Percentiles rank a stretch among this genome's conserved stretches.
phyloP scores from a whole-genome alignment of 1,140 invertebrate species.

The Pseudomyrmex sp. region DNA sequence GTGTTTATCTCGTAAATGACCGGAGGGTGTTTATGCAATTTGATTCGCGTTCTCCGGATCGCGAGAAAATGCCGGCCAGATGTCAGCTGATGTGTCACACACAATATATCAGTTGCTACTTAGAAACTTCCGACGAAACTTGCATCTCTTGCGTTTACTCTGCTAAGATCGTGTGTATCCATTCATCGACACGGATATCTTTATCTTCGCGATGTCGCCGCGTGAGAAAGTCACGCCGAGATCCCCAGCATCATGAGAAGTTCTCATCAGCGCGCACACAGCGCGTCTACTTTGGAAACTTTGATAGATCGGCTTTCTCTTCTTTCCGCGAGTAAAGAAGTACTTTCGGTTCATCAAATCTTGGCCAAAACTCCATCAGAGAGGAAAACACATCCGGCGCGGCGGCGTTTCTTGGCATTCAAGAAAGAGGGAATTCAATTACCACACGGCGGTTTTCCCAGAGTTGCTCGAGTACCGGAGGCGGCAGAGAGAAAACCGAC shows the following conservation, averaged over 20 bases:
- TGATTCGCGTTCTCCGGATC: background rate
- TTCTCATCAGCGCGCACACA: background rate
- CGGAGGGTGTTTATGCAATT: background rate
- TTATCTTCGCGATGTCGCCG: constrained; percentile 11
- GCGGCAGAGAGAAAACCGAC: background rate
- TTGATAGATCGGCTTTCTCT: constrained; percentile 19
- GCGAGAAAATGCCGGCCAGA: constrained; percentile 6
- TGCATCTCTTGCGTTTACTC: constrained; percentile 56
- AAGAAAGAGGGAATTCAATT: constrained; percentile 60
- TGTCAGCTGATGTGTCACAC: constrained; percentile 42
- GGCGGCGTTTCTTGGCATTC: constrained; percentile 12
- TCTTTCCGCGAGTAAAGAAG: no score
- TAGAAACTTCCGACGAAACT: constrained; percentile 54
- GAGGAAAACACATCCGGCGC: background rate
- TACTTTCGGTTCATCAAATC: constrained; percentile 3
- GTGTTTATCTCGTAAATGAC: background rate
- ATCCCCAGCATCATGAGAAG: background rate
- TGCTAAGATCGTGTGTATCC: constrained; percentile 43
- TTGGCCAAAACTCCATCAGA: background rate
- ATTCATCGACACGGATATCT: constrained; percentile 29
- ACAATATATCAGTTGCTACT: constrained; percentile 46
- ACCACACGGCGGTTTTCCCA: constrained; percentile 31
- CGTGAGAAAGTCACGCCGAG: constrained; percentile 44
- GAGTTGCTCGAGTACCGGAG: background rate
- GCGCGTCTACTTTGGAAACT: background rate